A percentile compares a stretch with the other conserved stretches of the same genome.
phyloP scores from a whole-genome alignment of 2,888 invertebrate genomes.

The Lagria hirta region DNA sequence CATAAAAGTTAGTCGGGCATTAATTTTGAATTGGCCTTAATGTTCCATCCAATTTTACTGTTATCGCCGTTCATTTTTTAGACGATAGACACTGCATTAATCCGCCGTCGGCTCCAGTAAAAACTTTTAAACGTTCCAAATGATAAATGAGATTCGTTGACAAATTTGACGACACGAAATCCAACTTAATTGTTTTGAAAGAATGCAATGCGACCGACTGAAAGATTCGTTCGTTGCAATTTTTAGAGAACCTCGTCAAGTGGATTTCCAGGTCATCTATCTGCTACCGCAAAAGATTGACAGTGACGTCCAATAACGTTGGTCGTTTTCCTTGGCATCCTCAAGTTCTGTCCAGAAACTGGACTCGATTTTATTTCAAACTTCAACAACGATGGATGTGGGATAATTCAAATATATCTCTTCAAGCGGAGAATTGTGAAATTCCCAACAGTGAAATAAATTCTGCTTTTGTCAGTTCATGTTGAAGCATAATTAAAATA shows the following conservation, averaged over 20 bases:
- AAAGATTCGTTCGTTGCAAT: slow-evolving; percentile 4
- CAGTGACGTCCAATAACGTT: slow-evolving; percentile 39
- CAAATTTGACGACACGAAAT: slow-evolving; percentile 29
- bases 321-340: slow-evolving; percentile 20
- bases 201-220: slow-evolving; percentile 8
- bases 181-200: slow-evolving; percentile 13
- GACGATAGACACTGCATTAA: slow-evolving; percentile 29
- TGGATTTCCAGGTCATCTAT: slow-evolving; percentile 35
- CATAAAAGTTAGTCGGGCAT: slow-evolving; percentile 26
- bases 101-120: slow-evolving; percentile 21
- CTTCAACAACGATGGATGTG: slow-evolving; percentile 20
- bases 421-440: slow-evolving; percentile 20
- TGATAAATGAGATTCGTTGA: slow-evolving; percentile 21
- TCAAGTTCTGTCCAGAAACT: slow-evolving; percentile 2
- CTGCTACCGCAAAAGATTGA: slow-evolving; percentile 32
- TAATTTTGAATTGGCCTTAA: slow-evolving; percentile 32
- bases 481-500: slow-evolving; percentile 25
- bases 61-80: slow-evolving; percentile 28
- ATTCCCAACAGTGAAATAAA: slow-evolving; percentile 25
- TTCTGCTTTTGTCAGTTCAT: slow-evolving; percentile 28
- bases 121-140: slow-evolving; percentile 27
- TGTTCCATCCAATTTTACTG: slow-evolving; percentile 30
- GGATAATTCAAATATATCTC: slow-evolving; percentile 24
- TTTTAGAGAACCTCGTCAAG: slow-evolving; percentile 14
- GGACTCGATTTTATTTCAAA: slow-evolving; percentile 20